Conservation (phyloP, 2,113 vertebrate species). For the Toxotes jaculatrix region DNA sequence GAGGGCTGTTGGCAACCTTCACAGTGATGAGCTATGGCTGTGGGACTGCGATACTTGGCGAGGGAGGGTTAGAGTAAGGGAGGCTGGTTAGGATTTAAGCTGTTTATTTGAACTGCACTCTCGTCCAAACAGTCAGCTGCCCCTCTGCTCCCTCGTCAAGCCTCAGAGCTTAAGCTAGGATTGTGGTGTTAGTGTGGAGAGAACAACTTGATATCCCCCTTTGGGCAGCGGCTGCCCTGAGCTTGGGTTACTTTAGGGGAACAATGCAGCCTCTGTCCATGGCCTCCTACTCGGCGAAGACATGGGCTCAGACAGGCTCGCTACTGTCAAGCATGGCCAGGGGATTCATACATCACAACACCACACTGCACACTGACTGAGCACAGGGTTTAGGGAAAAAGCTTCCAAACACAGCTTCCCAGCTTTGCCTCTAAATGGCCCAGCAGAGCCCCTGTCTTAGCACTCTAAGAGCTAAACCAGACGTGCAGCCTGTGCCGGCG, state of each 20-base stretch:
- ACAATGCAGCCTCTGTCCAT: slow-evolving; percentile 84
- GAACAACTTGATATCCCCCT: slow-evolving; percentile 82
- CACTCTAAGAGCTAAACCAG: slow-evolving; percentile 71
- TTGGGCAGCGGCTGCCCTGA: slow-evolving; percentile 70
- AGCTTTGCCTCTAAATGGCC: slow-evolving; percentile 73
- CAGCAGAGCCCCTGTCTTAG: slow-evolving; percentile 59
- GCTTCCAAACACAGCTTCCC: slow-evolving; percentile 69
- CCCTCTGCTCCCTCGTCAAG: slow-evolving; percentile 78
- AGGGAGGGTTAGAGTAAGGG: slow-evolving; percentile 56
- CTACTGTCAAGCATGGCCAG: slow-evolving; percentile 75
- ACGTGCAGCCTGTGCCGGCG: slow-evolving; percentile 43
- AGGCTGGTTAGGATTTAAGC: slow-evolving; percentile 73
- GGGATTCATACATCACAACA: slow-evolving; percentile 81
- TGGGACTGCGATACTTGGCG: slow-evolving; percentile 66
- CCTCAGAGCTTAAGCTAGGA: slow-evolving; percentile 73
- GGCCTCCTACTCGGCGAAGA: slow-evolving; percentile 73
- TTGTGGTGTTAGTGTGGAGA: slow-evolving; percentile 72
- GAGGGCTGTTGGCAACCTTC: slow-evolving; percentile 61
- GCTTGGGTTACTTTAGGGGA: slow-evolving; percentile 83
- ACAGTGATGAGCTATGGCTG: slow-evolving; percentile 66
- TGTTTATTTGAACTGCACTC: slow-evolving; percentile 85
- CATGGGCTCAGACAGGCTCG: slow-evolving; percentile 79
- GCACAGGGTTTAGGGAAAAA: slow-evolving; percentile 61
- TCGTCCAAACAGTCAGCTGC: slow-evolving; percentile 84
- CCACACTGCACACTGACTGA: slow-evolving; percentile 59